Evolutionary conservation across 2,797 vertebrate species (phyloP), one percentile per base, ranked within the genome.

Genomic region (Coracias cyanogaster): DNA sequence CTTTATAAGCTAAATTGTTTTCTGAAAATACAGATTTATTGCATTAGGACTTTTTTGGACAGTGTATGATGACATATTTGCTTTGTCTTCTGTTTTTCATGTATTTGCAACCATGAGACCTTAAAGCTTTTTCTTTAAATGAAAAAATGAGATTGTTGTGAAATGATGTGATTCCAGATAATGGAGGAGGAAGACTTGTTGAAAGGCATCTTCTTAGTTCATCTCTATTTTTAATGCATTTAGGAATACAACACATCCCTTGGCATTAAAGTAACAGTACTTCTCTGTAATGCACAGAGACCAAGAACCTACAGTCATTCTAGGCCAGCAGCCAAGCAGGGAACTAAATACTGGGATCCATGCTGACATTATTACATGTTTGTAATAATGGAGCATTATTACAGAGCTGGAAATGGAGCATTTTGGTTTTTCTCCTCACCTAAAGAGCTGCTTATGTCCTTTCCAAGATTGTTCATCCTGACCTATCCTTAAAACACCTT

Each of bases 1-100:
- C 57, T 79, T 86, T 45, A 21, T 86, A 74, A 71, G 19, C 52
- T 89, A 35, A 83, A 62, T 28, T 54, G 45, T 15, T 80, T 81
- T 62, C 69, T 62, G 51, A 89, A 96, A 93, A 95, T 79, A 67
- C 3, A 67, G 22, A 66, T 71, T 57, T 87, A 71, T 84, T 93
- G 72, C 57, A 84, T 54, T 78, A 39, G 64, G 77, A 91, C 41
- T 61, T 60, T 41, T 80, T 82, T 33, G 6, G 61, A 35, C 25
- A 85, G 14, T 12, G 5, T 49, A 41, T 72, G 66, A 85, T 7
- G 5, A 64, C n/a, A 61, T 84, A 77, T 12, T 86, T 73, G 52
- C 43, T 94, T 90, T 91, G 13, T 71, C 60, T 73, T 80, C 62
- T 91, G 51, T 5, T 52, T 94, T 76, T 90, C 48, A 64, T 96